Conservation (phyloP, 1,140 invertebrate genomes). For the Macrobrachium nipponense region DNA sequence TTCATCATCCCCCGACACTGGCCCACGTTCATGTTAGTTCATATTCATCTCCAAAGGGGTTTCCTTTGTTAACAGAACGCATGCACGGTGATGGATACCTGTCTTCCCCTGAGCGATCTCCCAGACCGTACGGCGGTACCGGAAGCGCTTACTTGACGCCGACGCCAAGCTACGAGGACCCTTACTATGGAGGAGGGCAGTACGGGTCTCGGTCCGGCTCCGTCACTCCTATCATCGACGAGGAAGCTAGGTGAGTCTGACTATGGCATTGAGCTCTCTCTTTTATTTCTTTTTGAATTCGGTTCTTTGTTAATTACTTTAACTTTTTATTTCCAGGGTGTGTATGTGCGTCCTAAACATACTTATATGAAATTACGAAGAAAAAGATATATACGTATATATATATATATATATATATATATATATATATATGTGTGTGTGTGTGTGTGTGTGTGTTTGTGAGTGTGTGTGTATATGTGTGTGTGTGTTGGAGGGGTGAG, state of each 20-base stretch:
- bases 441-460: background rate
- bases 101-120: slow-evolving; percentile 85
- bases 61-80: slow-evolving; percentile 69
- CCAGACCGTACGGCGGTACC: slow-evolving; percentile 68
- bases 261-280: too few species aligned
- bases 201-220: slow-evolving; percentile 76
- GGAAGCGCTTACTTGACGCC: slow-evolving; percentile 68
- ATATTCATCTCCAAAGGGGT: background rate
- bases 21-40: background rate
- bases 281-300: too few species aligned
- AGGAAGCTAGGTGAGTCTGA: slow-evolving; percentile 81
- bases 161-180: slow-evolving; percentile 79
- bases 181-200: slow-evolving; percentile 78
- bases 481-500: too few species aligned
- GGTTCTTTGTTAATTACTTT: too few species aligned
- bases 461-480: background rate
- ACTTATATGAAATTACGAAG: background rate
- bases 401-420: slow-evolving; percentile 23
- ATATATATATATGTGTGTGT: slow-evolving; percentile 3
- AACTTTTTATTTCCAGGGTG: too few species aligned
- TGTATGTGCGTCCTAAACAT: background rate
- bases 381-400: slow-evolving; percentile 6
- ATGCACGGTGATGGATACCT: slow-evolving; percentile 80
- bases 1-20: too few species aligned
- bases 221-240: slow-evolving; percentile 88